Evolutionary conservation across 2,113 vertebrate genomes (phyloP), one percentile per base, ranked within the genome.

Genomic region (Callithrix jacchus): DNA sequence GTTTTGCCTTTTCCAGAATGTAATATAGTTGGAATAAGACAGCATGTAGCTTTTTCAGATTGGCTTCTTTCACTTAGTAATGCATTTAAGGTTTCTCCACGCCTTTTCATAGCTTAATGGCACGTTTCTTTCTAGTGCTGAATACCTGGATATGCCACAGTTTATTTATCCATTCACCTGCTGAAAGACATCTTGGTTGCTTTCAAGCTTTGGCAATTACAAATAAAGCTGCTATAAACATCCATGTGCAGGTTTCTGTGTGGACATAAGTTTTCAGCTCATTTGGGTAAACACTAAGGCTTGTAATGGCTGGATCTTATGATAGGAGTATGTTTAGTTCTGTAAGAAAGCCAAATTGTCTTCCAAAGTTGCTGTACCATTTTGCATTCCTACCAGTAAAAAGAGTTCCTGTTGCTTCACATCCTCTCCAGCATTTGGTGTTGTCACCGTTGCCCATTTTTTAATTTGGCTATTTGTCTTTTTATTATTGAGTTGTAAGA

Each of bases 161-260:
- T 73, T 81, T 45, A 64, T 87, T 81, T 54, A 73, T 74, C 73
- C 68, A 87, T 47, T 88, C 45, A 37, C 84, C 32, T 68, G 25
- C 45, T 66, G 6, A 74, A 68, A 37, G 47, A 45, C 32, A 37
- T 40, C 84, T 37, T 66, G 37, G 76, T 64, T 87, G 84, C 84
- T 95, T 92, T 23, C 77, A 56, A 68, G 54, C 92, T 95, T 42
- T 64, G 83, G 68, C n/a, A 82, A 87, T n/a, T 37, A 66, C 30
- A 37, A 82, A 92, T 25, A 56, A 92, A 92, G 25, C 56, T 64
- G 35, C n/a, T 85, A 23, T 54, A 87, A 74, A 74, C 66, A 66
- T 40, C 37, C 9, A 20, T 8, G 49, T 83, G 68, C 47, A 49
- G 68, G 16, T 76, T 83, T 74, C 54, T 49, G 47, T 20, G 47